These are phyloP conservation scores for Parnassius orleans DNA, from an alignment of 2,888 invertebrate species.

Conservation along the genomic window DNA sequence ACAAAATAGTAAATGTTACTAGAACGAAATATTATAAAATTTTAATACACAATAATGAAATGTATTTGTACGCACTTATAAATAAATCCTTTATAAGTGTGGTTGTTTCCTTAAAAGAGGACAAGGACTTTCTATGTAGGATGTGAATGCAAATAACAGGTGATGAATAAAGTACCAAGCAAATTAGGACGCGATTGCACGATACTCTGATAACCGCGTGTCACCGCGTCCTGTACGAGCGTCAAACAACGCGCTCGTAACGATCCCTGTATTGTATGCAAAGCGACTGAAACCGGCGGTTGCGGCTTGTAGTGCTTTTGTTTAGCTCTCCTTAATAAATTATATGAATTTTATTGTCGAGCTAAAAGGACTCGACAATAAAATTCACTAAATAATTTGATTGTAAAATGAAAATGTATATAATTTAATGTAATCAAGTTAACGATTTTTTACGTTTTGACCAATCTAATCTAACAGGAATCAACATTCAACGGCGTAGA, in stretches of 20 bases:
- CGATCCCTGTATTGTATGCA: slow-evolving; percentile 72
- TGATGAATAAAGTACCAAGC: slow-evolving; percentile 54
- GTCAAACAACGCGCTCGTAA: slow-evolving; percentile 55
- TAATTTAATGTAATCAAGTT: too few species aligned
- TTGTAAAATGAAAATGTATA: not conserved
- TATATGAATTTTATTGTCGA: slow-evolving; percentile 7
- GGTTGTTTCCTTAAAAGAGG: too few species aligned
- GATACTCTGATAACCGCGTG: slow-evolving; percentile 50
- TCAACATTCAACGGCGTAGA: too few species aligned
- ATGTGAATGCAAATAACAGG: slow-evolving; percentile 39
- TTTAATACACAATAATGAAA: too few species aligned
- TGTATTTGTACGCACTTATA: too few species aligned
- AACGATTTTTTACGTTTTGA: too few species aligned
- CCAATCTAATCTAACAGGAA: too few species aligned
- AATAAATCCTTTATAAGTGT: too few species aligned
- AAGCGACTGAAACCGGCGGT: slow-evolving; percentile 36
- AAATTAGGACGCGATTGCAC: slow-evolving; percentile 58
- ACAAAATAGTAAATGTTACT: too few species aligned
- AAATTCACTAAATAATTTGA: slow-evolving; percentile 8
- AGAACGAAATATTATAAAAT: too few species aligned
- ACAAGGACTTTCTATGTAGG: not conserved
- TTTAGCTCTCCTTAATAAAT: slow-evolving; percentile 15
- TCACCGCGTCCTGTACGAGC: slow-evolving; percentile 48
- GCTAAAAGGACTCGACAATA: slow-evolving; percentile 8
- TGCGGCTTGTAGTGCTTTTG: slow-evolving; percentile 26